Evolutionary conservation across 1,140 invertebrate genomes (phyloP).

Genomic region (Orius laevigatus): DNA sequence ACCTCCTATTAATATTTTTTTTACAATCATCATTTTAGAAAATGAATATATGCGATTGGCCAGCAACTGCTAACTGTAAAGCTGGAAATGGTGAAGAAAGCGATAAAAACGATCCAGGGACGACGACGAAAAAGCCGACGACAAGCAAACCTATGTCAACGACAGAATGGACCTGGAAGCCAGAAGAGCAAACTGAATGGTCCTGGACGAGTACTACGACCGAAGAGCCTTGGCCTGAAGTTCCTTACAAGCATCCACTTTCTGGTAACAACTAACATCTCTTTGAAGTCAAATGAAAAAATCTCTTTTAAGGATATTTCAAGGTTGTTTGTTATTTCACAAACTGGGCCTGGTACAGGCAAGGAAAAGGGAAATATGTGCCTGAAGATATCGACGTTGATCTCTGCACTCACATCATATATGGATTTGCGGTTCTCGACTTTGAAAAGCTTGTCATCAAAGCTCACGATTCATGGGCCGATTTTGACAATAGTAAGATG

Average conservation of each 20-base stretch:
- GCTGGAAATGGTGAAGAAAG: conserved; percentile 14
- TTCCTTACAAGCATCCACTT: conserved; percentile 18
- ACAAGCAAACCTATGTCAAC: conserved; percentile 25
- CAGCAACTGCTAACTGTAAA: conserved; percentile 25
- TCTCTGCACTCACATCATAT: conserved; percentile 80
- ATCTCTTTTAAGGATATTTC: conserved; percentile 15
- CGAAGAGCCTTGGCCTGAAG: conserved; percentile 19
- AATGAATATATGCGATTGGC: conserved; percentile 53
- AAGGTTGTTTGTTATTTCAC: conserved; percentile 84
- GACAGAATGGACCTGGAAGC: conserved; percentile 18
- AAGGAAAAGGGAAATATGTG: conserved; percentile 57
- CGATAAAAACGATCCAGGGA: neutral
- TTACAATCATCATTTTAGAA: conserved; percentile 10
- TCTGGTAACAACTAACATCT: too few relatives aligned
- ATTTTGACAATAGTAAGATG: conserved; percentile 62
- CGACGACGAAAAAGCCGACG: conserved; percentile 17
- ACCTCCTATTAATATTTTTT: neutral
- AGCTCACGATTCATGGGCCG: conserved; percentile 76
- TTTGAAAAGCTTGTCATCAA: conserved; percentile 58
- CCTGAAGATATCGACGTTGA: conserved; percentile 72
- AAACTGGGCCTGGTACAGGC: conserved; percentile 87
- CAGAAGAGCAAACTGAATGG: conserved; percentile 18
- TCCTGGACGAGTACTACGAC: conserved; percentile 23
- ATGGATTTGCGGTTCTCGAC: conserved; percentile 81
- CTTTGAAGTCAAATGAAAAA: too few relatives aligned